Conservation (phyloP, 2,888 invertebrate species). For the Oligia fasciuncula region DNA sequence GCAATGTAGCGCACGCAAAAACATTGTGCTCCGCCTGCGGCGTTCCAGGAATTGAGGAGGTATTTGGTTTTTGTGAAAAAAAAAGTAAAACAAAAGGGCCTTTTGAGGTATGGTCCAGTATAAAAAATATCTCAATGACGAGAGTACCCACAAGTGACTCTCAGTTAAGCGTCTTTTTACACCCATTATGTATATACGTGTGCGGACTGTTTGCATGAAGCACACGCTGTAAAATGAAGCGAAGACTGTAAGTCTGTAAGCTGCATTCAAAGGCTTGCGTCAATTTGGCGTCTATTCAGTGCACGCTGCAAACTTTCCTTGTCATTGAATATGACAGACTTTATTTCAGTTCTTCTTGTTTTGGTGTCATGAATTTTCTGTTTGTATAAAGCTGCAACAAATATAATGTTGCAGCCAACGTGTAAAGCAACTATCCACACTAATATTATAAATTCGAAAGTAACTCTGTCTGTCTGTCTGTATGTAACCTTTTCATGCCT, state of each 20-base stretch:
- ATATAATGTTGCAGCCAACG: background rate
- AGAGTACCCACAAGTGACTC: background rate
- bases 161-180: background rate
- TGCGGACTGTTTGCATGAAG: background rate
- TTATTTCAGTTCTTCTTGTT: background rate
- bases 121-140: too few relatives aligned
- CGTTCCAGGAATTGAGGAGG: too few relatives aligned
- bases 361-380: background rate
- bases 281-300: background rate
- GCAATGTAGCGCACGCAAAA: too few relatives aligned
- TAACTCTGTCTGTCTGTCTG: too few relatives aligned
- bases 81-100: too few relatives aligned
- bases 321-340: slow-evolving; percentile 8
- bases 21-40: too few relatives aligned
- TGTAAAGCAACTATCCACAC: too few relatives aligned
- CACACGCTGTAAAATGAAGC: background rate
- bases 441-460: too few relatives aligned
- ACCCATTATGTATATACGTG: background rate
- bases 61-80: too few relatives aligned
- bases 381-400: background rate
- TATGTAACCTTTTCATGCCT: too few relatives aligned
- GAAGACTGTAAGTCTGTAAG: background rate
- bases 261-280: slow-evolving; percentile 3
- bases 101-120: too few relatives aligned
- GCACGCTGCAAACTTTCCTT: background rate